A percentile compares a stretch with the other conserved stretches of the same genome.
These are phyloP conservation scores for Prunella himalayana DNA, from an alignment of 2,113 vertebrate species.

Conservation along the genomic window DNA sequence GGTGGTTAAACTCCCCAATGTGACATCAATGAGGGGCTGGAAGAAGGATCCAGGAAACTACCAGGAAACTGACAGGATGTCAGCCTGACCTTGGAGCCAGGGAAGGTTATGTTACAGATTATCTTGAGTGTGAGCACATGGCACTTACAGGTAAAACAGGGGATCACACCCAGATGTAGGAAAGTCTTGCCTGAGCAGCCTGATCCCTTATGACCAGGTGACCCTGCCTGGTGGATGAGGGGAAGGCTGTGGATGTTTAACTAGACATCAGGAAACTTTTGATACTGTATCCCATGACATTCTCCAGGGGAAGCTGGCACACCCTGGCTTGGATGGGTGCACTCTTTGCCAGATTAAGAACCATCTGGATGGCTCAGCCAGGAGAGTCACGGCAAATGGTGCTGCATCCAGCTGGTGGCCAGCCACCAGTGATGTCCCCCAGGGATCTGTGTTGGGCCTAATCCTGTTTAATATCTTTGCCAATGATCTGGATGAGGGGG, in stretches of 20 bases:
- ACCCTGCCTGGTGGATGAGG: background rate
- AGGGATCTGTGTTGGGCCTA: background rate
- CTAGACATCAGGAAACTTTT: background rate
- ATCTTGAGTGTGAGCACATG: background rate
- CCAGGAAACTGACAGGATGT: too few species aligned
- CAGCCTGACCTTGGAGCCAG: background rate
- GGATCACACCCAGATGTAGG: background rate
- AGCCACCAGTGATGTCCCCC: background rate
- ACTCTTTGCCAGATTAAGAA: background rate
- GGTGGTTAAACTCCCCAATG: background rate
- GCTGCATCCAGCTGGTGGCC: background rate
- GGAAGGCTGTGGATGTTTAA: background rate
- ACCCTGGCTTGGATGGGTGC: background rate
- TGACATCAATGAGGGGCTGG: background rate
- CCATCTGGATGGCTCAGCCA: background rate
- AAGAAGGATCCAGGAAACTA: background rate
- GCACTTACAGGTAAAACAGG: background rate
- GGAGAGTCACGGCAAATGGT: background rate
- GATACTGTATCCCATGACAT: background rate
- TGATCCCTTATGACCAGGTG: background rate
- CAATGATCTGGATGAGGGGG: background rate
- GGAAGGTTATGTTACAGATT: background rate
- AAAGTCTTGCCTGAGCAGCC: background rate
- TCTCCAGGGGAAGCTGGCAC: background rate
- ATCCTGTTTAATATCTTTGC: background rate